Percentiles rank a stretch among this genome's conserved stretches.
These are phyloP conservation scores for Clarias magur DNA, from an alignment of 2,113 vertebrate species.

Conservation along the genomic window DNA sequence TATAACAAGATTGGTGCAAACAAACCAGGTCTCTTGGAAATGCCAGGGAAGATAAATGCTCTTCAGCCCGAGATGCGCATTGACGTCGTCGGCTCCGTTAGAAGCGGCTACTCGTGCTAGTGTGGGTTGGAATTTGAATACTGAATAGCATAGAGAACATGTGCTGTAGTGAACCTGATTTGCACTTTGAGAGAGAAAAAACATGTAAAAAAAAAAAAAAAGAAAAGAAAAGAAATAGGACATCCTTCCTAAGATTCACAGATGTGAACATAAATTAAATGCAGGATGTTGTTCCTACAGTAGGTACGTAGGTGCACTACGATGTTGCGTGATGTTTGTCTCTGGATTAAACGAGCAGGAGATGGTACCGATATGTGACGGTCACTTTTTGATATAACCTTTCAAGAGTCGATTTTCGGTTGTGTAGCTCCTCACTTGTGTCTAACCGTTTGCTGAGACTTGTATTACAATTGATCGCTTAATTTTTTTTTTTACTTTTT, in stretches of 20 bases:
- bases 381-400: background rate
- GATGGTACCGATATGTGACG: too few relatives aligned
- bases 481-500: background rate
- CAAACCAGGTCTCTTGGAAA: conserved; percentile 15
- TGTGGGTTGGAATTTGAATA: background rate
- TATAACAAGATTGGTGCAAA: background rate
- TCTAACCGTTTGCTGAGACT: background rate
- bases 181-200: background rate
- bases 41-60: background rate
- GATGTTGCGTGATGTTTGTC: too few relatives aligned
- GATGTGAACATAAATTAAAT: background rate
- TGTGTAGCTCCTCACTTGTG: background rate
- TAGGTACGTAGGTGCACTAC: background rate
- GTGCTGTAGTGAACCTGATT: background rate
- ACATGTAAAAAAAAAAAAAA: too few relatives aligned
- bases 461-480: background rate
- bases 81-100: background rate
- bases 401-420: background rate
- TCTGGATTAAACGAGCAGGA: too few relatives aligned
- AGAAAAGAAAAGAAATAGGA: background rate
- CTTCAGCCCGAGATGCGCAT: background rate
- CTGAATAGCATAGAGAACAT: background rate
- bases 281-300: too few relatives aligned
- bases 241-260: background rate
- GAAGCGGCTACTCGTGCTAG: background rate